A percentile compares a stretch with the other conserved stretches of the same genome.
Conservation (phyloP, 2,888 invertebrate genomes). For the Bellardia pandia region DNA sequence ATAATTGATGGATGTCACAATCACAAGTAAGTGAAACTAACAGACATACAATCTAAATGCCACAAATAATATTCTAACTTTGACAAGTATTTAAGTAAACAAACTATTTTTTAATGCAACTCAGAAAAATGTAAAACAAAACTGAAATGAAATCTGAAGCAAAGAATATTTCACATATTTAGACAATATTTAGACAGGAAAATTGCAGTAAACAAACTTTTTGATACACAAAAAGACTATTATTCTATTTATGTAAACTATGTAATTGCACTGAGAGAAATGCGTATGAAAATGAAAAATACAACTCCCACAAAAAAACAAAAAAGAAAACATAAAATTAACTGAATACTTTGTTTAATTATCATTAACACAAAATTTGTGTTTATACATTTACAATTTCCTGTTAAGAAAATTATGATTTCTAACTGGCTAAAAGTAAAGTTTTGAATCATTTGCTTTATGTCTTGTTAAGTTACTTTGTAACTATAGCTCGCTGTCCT, state of each 20-base stretch:
- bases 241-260: not conserved
- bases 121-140: no score
- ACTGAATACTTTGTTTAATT: not conserved
- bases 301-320: conserved; percentile 20
- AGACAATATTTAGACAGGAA: conserved; percentile 27
- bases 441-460: conserved; percentile 8
- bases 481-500: not conserved
- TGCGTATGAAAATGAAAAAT: not conserved
- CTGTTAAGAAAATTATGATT: conserved; percentile 40
- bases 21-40: no score
- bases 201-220: not conserved
- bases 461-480: not conserved
- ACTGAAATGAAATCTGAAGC: no score
- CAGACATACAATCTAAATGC: no score
- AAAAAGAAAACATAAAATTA: not conserved
- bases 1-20: no score
- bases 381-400: conserved; percentile 51
- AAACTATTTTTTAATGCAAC: no score
- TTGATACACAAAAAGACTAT: not conserved
- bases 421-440: conserved; percentile 31
- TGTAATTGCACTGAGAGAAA: not conserved
- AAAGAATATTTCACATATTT: not conserved
- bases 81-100: no score
- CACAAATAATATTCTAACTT: no score
- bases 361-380: not conserved